Conservation (phyloP, 2,888 invertebrate species). For the Perdita meconis region DNA sequence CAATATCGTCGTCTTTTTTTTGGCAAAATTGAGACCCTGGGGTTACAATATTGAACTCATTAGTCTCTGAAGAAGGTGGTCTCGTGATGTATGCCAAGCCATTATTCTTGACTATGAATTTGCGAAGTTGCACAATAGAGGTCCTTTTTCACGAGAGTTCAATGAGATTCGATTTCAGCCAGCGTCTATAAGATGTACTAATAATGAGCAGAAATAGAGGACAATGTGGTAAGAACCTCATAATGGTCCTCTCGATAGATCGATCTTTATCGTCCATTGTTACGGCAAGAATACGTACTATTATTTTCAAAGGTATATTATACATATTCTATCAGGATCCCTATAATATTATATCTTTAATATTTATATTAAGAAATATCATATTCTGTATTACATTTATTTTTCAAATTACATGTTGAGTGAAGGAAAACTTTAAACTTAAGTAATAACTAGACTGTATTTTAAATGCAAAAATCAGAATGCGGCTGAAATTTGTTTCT, state of each 20-base stretch:
- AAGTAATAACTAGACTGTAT: too few species aligned
- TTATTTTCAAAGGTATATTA: too few species aligned
- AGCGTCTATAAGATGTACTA: conserved; percentile 31
- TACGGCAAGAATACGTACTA: too few species aligned
- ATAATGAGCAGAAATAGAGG: conserved; percentile 31
- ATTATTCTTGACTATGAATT: conserved; percentile 44
- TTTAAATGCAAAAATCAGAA: too few species aligned
- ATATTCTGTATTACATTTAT: too few species aligned
- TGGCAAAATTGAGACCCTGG: not conserved
- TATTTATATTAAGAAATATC: too few species aligned
- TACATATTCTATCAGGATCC: too few species aligned
- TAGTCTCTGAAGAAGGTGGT: conserved; percentile 14
- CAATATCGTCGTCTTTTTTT: too few species aligned
- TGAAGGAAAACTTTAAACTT: too few species aligned
- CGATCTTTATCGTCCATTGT: conserved; percentile 62
- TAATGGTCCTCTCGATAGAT: conserved; percentile 61
- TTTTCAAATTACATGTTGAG: too few species aligned
- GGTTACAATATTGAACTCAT: conserved; percentile 11
- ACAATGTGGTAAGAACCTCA: conserved; percentile 48
- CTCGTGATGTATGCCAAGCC: conserved; percentile 28
- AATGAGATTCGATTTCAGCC: conserved; percentile 49
- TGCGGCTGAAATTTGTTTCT: too few species aligned
- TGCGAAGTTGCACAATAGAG: conserved; percentile 45
- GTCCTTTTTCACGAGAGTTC: conserved; percentile 34
- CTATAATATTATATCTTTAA: too few species aligned